These are phyloP conservation scores for Rhinophrynus dorsalis DNA, from an alignment of 2,797 vertebrate species.

Conservation along the genomic window DNA sequence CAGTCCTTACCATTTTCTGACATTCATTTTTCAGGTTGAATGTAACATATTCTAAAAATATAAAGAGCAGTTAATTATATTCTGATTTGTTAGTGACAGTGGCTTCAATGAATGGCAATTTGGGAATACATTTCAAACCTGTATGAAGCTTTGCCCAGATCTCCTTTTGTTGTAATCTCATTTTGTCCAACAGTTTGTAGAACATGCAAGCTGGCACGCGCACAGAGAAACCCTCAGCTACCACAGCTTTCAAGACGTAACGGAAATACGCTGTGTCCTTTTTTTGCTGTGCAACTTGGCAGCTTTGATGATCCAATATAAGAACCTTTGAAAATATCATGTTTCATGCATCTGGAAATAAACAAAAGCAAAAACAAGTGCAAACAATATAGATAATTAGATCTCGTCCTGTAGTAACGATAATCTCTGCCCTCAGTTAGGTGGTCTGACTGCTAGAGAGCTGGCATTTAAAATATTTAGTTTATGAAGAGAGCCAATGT, in stretches of 20 bases:
- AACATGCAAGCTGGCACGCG: not conserved
- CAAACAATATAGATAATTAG: constrained; percentile 12
- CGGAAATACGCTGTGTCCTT: not conserved
- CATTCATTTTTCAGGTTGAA: not conserved
- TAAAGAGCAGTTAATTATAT: not conserved
- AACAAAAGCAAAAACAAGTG: not conserved
- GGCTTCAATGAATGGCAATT: not conserved
- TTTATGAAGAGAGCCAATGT: not conserved
- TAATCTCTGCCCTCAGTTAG: not conserved
- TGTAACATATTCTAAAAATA: not conserved
- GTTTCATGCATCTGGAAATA: constrained; percentile 16
- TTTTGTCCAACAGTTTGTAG: not conserved
- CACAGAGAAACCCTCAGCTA: not conserved
- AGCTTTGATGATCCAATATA: not conserved
- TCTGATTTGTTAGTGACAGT: not conserved
- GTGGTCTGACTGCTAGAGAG: not conserved
- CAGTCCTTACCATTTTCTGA: too few species aligned
- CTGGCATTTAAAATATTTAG: not conserved
- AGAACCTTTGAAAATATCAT: not conserved
- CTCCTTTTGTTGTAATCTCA: not conserved
- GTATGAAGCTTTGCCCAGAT: constrained; percentile 1
- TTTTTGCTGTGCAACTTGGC: not conserved
- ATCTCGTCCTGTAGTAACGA: not conserved
- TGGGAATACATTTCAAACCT: not conserved
- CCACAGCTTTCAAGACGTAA: not conserved